phyloP scores from a whole-genome alignment of 2,113 vertebrate genomes.

The Morphnarchus princeps region DNA sequence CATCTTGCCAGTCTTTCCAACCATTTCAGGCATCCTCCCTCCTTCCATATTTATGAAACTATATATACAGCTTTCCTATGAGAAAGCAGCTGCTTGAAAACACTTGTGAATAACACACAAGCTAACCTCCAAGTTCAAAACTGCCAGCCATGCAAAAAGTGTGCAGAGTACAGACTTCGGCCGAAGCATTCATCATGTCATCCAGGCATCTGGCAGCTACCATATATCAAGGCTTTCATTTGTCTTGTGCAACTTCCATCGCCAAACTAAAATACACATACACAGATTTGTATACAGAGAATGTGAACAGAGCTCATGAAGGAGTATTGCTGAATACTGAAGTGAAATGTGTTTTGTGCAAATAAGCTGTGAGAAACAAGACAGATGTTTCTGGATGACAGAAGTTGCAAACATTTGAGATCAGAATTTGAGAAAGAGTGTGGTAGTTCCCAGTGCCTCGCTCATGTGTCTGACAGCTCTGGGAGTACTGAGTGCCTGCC shows the following conservation, averaged over 20 bases:
- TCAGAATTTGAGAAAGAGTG: neutral
- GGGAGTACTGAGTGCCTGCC: neutral
- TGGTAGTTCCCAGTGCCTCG: neutral
- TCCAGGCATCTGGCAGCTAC: neutral
- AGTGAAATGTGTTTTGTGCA: neutral
- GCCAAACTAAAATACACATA: neutral
- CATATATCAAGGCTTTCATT: neutral
- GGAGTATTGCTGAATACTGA: neutral
- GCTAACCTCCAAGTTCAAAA: neutral
- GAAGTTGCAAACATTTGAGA: neutral
- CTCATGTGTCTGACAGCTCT: neutral
- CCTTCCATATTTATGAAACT: neutral
- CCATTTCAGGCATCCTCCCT: conserved; percentile 14
- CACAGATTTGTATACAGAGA: neutral
- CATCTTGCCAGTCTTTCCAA: conserved; percentile 27
- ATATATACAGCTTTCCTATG: conserved; percentile 28
- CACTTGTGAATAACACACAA: neutral
- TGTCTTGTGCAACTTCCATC: neutral
- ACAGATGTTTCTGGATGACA: neutral
- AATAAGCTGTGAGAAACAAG: conserved; percentile 20
- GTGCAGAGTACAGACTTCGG: neutral
- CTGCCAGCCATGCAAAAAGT: neutral
- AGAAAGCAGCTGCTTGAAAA: conserved; percentile 35
- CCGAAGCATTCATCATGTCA: neutral
- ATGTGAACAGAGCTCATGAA: neutral